Evolutionary conservation across 2,797 vertebrate species (phyloP).

Genomic region (Monodelphis domestica): DNA sequence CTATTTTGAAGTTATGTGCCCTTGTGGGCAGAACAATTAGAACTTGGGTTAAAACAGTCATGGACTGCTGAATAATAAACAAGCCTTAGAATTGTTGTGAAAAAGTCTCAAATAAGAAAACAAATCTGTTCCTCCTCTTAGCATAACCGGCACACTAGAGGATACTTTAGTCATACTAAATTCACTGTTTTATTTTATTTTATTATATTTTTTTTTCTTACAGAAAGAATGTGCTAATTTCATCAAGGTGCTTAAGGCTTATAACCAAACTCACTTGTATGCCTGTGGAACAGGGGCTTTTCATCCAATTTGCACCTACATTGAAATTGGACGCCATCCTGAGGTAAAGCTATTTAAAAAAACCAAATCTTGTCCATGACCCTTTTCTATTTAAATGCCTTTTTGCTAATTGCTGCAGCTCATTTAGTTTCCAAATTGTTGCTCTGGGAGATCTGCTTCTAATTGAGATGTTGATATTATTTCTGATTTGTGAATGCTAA

Average conservation of each 20-base stretch:
- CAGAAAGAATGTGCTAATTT: slow-evolving; percentile 98
- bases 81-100: slow-evolving; percentile 44
- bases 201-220: slow-evolving; percentile 79
- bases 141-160: slow-evolving; percentile 11
- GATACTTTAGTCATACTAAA: slow-evolving; percentile 50
- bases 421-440: slow-evolving; percentile 34
- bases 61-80: slow-evolving; percentile 66
- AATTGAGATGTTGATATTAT: slow-evolving; percentile 67
- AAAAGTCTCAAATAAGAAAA: slow-evolving; percentile 57
- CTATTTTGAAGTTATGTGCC: slow-evolving; percentile 64
- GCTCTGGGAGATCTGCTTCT: slow-evolving; percentile 57
- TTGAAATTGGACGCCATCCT: slow-evolving; percentile 94
- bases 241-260: slow-evolving; percentile 94
- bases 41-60: slow-evolving; percentile 63
- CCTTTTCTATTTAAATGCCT: slow-evolving; percentile 39
- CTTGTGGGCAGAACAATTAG: slow-evolving; percentile 66
- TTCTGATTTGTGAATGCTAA: slow-evolving; percentile 73
- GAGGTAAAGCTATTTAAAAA: slow-evolving; percentile 90
- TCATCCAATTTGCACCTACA: slow-evolving; percentile 95
- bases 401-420: slow-evolving; percentile 54
- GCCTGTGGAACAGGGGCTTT: slow-evolving; percentile 97
- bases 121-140: slow-evolving; percentile 64
- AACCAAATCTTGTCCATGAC: slow-evolving; percentile 49
- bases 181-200: slow-evolving; percentile 68
- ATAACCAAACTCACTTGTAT: slow-evolving; percentile 97